phyloP scores from a whole-genome alignment of 2,797 vertebrate genomes.

The Percopsis omiscomaycus region DNA sequence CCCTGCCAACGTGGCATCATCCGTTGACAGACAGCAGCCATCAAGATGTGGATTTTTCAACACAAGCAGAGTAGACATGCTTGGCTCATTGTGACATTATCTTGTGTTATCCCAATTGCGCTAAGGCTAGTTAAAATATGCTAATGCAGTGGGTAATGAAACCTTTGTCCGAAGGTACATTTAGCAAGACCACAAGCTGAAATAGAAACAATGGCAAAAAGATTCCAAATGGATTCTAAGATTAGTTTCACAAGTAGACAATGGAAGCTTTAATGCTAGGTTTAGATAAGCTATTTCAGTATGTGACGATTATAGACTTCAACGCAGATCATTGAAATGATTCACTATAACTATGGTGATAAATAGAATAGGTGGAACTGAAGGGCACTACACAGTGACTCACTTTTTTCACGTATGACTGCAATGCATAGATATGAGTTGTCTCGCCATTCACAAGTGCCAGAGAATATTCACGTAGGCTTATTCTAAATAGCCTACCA shows the following conservation, averaged over 20 bases:
- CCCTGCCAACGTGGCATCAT: conserved; percentile 44
- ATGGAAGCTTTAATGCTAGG: background rate
- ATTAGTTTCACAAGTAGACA: background rate
- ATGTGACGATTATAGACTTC: background rate
- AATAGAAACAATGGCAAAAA: conserved; percentile 6
- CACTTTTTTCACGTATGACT: background rate
- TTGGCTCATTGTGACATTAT: background rate
- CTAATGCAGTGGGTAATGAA: conserved; percentile 7
- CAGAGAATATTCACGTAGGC: too few relatives aligned
- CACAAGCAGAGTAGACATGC: too few relatives aligned
- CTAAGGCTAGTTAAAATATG: background rate
- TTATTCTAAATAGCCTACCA: too few relatives aligned
- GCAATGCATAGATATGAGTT: too few relatives aligned
- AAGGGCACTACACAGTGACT: conserved; percentile 6
- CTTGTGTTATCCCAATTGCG: conserved; percentile 12
- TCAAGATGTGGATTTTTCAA: too few relatives aligned
- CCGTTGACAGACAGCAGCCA: conserved; percentile 53
- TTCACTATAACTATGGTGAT: background rate
- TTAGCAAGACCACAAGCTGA: background rate
- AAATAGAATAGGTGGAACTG: background rate
- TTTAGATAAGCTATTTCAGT: background rate
- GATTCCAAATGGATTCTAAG: conserved; percentile 1
- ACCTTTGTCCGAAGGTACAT: conserved; percentile 1
- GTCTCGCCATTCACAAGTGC: too few relatives aligned
- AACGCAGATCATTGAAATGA: background rate